Conservation (phyloP, 2,888 invertebrate genomes). For the Drosophila monieri region DNA sequence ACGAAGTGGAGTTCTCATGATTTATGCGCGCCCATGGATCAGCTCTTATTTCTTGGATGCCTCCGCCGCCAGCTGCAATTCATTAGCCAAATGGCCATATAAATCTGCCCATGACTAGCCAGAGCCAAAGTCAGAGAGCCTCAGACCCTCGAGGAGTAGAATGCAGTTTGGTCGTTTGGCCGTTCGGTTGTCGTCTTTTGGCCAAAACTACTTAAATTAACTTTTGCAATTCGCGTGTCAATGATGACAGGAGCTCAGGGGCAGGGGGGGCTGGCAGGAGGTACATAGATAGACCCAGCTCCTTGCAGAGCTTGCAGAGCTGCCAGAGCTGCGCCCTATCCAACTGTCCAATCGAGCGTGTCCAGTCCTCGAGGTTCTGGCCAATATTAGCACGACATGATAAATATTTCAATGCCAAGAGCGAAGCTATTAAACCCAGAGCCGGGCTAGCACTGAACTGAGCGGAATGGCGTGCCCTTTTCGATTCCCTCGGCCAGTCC, state of each 20-base stretch:
- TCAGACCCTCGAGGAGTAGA: conserved; percentile 15
- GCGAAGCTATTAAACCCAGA: conserved; percentile 59
- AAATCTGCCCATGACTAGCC: conserved; percentile 50
- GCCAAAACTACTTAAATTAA: conserved; percentile 60
- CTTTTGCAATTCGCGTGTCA: conserved; percentile 67
- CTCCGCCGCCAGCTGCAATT: conserved; percentile 44
- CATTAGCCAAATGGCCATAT: conserved; percentile 52
- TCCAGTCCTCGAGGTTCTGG: conserved; percentile 44
- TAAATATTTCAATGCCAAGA: conserved; percentile 68
- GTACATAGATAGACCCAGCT: conserved; percentile 32
- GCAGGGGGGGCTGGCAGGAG: conserved; percentile 9
- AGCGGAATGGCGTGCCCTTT: conserved; percentile 42
- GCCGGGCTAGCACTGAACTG: conserved; percentile 21
- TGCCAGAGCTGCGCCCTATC: conserved; percentile 40
- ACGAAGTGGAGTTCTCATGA: conserved; percentile 38
- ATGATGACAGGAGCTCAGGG: too few species aligned
- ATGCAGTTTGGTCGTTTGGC: too few species aligned
- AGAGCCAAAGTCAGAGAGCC: conserved; percentile 12
- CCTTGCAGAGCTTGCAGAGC: conserved; percentile 1
- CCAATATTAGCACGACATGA: conserved; percentile 51
- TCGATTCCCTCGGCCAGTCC: conserved; percentile 27
- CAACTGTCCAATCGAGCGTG: conserved; percentile 50
- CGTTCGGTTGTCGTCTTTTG: conserved; percentile 40
- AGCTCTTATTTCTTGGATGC: conserved; percentile 34
- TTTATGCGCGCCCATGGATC: conserved; percentile 43